Evolutionary conservation across 37 sponge, comb jelly and placozoan species (phyloP), one percentile per base, ranked within the genome.

Genomic region (Chondrosia reniformis): DNA sequence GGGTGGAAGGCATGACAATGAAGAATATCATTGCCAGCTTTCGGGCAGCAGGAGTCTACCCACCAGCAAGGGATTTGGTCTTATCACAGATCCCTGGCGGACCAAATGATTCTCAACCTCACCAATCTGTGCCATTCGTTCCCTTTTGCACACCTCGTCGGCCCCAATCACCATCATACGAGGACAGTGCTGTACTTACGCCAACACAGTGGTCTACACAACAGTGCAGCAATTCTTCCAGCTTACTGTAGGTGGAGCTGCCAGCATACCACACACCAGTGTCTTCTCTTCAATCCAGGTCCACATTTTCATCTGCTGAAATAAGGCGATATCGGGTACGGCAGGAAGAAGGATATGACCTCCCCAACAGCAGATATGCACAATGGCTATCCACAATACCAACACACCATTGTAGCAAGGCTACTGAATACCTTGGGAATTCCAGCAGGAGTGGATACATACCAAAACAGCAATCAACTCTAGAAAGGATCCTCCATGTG

Each of bases 1-100:
- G 76, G 76, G 55, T 75, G 55, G 55, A 46, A 75, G 54, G 33
- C 31, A 75, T 75, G 76, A 3, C 55, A 31, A 75, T 75, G 76
- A 1, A 33, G 28, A 75, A 75, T 37, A 28, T 75, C 7, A 22
- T 54, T 25, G 28, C 76, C 1, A 52, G 76, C 31, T 75, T 75
- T 52, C 55, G 55, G 2, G 33, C 76, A 5, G 10, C 31, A 28
- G 76, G 76, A 33, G 36, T 75, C 33, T 75, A 75, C 33, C 76
- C 76, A 1, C 24, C 33, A 54, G 31, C 42, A 39, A 34, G 72
- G 43, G 44, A 39, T 69, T 41, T 40, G 3, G 43, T 69, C 22
- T 34, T 69, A 34, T 36, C 72, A 69, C 72, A 69, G 43, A 1
- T 69, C 43, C 43, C 42, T 40, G 43, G 43, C 0, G 44, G 44